These are phyloP conservation scores for Chrysocyon brachyurus DNA, from an alignment of 2,797 vertebrate genomes.

Conservation along the genomic window DNA sequence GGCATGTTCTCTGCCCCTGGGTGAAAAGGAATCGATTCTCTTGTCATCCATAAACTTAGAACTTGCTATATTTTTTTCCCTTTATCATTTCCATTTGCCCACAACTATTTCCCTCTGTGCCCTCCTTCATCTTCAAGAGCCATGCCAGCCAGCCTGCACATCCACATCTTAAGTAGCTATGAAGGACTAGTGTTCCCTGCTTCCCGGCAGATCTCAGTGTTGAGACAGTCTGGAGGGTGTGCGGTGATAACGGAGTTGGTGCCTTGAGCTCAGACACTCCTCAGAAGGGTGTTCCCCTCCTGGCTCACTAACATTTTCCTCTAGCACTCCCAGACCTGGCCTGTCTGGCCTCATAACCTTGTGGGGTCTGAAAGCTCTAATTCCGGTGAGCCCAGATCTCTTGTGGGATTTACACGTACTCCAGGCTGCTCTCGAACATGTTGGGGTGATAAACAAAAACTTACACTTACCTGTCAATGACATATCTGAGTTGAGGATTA, in stretches of 20 bases:
- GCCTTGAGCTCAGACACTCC: neutral
- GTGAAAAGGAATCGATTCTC: conserved; percentile 79
- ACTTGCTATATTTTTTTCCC: neutral
- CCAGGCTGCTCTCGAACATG: neutral
- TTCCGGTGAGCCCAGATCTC: neutral
- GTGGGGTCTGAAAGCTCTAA: neutral
- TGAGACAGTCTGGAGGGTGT: neutral
- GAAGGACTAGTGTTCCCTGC: neutral
- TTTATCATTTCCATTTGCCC: conserved; percentile 59
- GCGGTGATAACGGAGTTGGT: neutral
- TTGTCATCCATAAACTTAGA: conserved; percentile 75
- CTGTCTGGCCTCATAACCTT: neutral
- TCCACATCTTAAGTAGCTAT: neutral
- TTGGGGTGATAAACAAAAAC: neutral
- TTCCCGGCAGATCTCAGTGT: neutral
- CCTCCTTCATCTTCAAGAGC: conserved; percentile 30
- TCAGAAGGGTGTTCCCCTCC: neutral
- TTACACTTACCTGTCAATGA: neutral
- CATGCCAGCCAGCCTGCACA: neutral
- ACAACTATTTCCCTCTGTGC: neutral
- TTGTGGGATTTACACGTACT: neutral
- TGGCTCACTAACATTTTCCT: neutral
- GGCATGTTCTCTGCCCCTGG: conserved; percentile 71
- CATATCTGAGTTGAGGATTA: neutral
- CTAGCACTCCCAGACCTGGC: neutral